These are phyloP conservation scores for Thymelicus lineola DNA, from an alignment of 2,888 invertebrate species.

Conservation along the genomic window DNA sequence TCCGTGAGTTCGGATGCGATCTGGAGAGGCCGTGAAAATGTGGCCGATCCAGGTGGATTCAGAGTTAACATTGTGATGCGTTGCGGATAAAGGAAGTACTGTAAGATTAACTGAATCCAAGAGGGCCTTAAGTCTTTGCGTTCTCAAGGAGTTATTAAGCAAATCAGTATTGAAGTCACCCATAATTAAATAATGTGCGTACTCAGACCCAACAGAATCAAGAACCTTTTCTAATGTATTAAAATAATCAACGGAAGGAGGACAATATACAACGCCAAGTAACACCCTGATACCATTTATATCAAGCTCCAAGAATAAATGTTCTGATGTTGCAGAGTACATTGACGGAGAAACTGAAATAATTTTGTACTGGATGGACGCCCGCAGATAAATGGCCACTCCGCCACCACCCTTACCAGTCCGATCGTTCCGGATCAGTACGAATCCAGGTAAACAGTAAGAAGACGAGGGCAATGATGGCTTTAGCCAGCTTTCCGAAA, in stretches of 20 bases:
- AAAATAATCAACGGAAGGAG: conserved; percentile 18
- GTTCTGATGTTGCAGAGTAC: not conserved
- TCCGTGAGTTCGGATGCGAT: not conserved
- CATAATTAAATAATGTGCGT: conserved; percentile 7
- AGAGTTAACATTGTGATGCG: conserved; percentile 10
- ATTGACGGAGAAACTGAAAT: not conserved
- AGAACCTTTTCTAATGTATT: not conserved
- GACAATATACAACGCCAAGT: conserved; percentile 5
- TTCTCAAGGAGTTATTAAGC: not conserved
- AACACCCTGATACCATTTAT: not conserved
- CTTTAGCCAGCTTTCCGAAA: no score
- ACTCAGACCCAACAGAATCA: conserved; percentile 13
- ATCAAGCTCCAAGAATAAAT: conserved; percentile 1
- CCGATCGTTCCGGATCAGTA: no score
- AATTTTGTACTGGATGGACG: not conserved
- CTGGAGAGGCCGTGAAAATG: not conserved
- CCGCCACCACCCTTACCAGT: conserved; percentile 2
- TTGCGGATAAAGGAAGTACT: not conserved
- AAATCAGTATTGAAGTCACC: no score
- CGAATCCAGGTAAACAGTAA: no score
- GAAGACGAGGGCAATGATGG: no score
- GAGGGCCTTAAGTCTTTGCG: not conserved
- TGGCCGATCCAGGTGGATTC: conserved; percentile 11
- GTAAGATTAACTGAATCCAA: conserved; percentile 6
- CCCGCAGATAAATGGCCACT: conserved; percentile 6